phyloP scores from a whole-genome alignment of 1,140 invertebrate species.

The Rhopalosiphum maidis region DNA sequence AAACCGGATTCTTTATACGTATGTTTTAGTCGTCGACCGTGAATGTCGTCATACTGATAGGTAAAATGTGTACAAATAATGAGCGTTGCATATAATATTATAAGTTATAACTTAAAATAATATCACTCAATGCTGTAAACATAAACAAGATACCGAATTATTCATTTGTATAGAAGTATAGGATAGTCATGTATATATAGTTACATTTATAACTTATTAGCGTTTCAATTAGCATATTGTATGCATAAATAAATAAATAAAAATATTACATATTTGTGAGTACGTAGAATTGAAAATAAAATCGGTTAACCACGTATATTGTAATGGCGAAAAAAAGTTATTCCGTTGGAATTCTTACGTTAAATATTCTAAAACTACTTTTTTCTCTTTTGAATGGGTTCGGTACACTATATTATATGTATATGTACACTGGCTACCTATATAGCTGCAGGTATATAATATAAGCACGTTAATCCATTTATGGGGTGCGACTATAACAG shows the following conservation, averaged over 20 bases:
- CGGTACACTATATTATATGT: not conserved
- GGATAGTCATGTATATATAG: not conserved
- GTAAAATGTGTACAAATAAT: not conserved
- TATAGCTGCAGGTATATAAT: not conserved
- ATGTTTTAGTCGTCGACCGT: not conserved
- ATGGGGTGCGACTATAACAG: not conserved
- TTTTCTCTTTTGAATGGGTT: not conserved
- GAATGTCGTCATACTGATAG: not conserved
- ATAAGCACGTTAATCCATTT: constrained; percentile 30
- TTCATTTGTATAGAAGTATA: not conserved
- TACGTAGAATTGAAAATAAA: not conserved
- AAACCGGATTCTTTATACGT: not conserved
- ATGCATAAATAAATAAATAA: not conserved
- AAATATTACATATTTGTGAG: not conserved
- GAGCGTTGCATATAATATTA: not conserved
- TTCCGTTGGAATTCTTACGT: not conserved
- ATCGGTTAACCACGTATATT: not conserved
- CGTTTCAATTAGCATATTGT: not conserved
- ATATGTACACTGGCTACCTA: not conserved
- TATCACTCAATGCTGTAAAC: not conserved
- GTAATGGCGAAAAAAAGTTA: not conserved
- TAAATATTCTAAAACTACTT: not conserved
- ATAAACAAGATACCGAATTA: not conserved
- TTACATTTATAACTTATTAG: not conserved
- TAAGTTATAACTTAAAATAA: not conserved